Conservation (phyloP, 2,113 vertebrate genomes). For the Callocephalon fimbriatum region DNA sequence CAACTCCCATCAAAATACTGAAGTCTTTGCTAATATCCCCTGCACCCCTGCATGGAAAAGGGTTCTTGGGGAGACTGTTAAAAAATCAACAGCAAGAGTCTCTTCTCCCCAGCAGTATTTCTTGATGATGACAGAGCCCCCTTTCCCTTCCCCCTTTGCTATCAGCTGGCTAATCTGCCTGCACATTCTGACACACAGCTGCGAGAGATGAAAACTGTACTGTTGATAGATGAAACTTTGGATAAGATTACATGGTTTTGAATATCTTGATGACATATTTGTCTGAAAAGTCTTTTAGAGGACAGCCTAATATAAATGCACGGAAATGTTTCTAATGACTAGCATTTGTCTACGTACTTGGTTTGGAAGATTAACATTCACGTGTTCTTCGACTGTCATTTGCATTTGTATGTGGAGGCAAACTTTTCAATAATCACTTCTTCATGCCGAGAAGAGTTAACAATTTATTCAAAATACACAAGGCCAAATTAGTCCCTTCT, state of each 20-base stretch:
- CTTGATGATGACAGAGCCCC: conserved; percentile 59
- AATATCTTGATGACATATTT: conserved; percentile 91
- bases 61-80: not conserved
- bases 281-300: conserved; percentile 90
- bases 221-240: conserved; percentile 87
- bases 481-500: conserved; percentile 67
- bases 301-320: conserved; percentile 89
- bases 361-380: conserved; percentile 85
- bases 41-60: not conserved
- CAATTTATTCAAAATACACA: conserved; percentile 80
- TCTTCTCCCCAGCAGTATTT: conserved; percentile 49
- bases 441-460: conserved; percentile 84
- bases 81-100: not conserved
- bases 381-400: conserved; percentile 83
- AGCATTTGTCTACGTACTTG: conserved; percentile 86
- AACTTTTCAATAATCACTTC: conserved; percentile 86
- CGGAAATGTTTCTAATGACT: conserved; percentile 90
- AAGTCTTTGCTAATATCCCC: not conserved
- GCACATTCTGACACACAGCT: conserved; percentile 85
- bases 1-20: not conserved
- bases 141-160: conserved; percentile 72
- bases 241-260: conserved; percentile 91
- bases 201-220: conserved; percentile 83
- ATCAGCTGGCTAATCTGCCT: conserved; percentile 87
- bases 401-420: conserved; percentile 86